phyloP scores from a whole-genome alignment of 2,888 invertebrate species.

The Tortricodes alternella region DNA sequence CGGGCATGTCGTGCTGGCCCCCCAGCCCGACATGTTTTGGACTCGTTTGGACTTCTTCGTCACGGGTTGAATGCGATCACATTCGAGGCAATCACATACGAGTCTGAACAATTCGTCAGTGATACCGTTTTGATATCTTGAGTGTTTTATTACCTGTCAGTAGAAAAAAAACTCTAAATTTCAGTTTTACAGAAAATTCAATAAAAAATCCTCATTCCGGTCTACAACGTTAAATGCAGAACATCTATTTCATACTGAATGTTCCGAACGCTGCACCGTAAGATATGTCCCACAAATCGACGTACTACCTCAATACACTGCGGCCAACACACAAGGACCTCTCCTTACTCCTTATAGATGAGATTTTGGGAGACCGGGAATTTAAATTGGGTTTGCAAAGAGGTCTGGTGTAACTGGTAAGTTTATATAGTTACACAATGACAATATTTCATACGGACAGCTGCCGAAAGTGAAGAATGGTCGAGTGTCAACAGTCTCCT shows the following conservation, averaged over 20 bases:
- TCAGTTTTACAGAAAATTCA: too few relatives aligned
- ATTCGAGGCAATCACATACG: too few relatives aligned
- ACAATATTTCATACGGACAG: constrained; percentile 59
- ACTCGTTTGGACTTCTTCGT: too few relatives aligned
- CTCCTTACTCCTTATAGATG: constrained; percentile 10
- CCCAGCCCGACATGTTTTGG: too few relatives aligned
- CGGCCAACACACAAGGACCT: constrained; percentile 34
- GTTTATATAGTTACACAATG: constrained; percentile 49
- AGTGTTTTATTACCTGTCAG: too few relatives aligned
- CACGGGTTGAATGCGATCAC: too few relatives aligned
- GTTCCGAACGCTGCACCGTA: constrained; percentile 37
- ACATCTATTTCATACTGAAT: constrained; percentile 28
- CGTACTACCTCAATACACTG: constrained; percentile 34
- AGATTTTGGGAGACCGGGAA: constrained; percentile 2
- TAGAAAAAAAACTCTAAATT: too few relatives aligned
- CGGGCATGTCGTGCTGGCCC: too few relatives aligned
- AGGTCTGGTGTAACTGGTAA: constrained; percentile 37
- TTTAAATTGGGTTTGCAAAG: constrained; percentile 13
- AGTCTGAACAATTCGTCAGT: too few relatives aligned
- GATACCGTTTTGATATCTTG: too few relatives aligned
- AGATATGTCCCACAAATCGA: constrained; percentile 42
- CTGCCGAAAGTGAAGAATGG: constrained; percentile 60
- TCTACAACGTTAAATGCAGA: constrained; percentile 11
- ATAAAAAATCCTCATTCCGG: too few relatives aligned
- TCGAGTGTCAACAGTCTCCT: constrained; percentile 44